Conservation (phyloP, 2,797 vertebrate genomes). For the Polyboroides typus region DNA sequence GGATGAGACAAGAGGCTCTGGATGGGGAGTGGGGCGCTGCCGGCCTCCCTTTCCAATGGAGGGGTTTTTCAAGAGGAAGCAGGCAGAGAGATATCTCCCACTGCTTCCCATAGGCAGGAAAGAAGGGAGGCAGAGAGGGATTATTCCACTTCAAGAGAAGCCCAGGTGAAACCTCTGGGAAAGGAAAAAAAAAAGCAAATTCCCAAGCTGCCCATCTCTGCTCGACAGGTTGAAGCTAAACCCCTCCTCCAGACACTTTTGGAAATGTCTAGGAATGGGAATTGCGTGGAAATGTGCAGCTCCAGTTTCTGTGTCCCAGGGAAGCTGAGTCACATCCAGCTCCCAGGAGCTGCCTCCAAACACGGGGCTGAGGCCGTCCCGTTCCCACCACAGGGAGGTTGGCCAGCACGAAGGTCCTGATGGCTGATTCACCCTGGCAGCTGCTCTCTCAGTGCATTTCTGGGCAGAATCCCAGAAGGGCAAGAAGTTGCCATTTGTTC, state of each 20-base stretch:
- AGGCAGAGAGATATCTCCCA: neutral
- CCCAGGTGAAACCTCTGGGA: neutral
- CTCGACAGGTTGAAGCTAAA: neutral
- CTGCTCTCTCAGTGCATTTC: neutral
- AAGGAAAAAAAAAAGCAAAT: neutral
- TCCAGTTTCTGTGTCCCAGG: constrained; percentile 37
- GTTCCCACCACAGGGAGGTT: fast-evolving
- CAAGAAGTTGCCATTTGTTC: neutral
- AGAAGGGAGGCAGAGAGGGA: neutral
- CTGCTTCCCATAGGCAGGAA: neutral
- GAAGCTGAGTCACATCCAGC: constrained; percentile 34
- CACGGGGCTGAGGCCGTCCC: fast-evolving
- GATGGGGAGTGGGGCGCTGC: neutral
- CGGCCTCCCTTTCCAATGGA: neutral
- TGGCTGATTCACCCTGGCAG: neutral
- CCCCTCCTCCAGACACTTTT: constrained; percentile 2
- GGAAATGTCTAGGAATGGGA: neutral
- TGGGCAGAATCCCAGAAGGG: neutral
- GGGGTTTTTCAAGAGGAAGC: neutral
- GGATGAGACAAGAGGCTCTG: neutral
- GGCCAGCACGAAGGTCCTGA: neutral
- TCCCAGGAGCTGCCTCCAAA: neutral
- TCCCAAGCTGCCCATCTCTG: neutral
- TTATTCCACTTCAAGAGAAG: neutral
- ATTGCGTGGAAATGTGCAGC: neutral